Conservation (phyloP, 2,888 invertebrate genomes). For the Nudaria mundana region DNA sequence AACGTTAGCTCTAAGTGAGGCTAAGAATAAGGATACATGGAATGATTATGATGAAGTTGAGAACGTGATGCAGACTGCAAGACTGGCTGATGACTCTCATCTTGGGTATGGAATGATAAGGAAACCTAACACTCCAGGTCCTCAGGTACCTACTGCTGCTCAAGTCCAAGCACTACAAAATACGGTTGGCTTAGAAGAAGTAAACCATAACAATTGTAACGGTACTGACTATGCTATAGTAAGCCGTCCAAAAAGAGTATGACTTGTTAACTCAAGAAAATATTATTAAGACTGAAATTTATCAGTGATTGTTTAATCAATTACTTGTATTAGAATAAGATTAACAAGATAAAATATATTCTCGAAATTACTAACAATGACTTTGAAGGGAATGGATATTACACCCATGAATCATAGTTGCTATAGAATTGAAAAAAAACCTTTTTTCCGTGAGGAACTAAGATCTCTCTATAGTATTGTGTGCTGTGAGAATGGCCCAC, state of each 20-base stretch:
- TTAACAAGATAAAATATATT: constrained; percentile 3
- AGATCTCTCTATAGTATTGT: too few relatives aligned
- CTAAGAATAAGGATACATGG: constrained; percentile 78
- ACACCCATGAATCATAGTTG: too few relatives aligned
- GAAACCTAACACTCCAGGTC: constrained; percentile 82
- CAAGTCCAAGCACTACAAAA: constrained; percentile 73
- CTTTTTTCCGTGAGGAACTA: too few relatives aligned
- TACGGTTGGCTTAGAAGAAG: constrained; percentile 69
- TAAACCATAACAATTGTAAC: constrained; percentile 87
- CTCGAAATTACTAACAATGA: neutral
- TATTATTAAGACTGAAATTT: constrained; percentile 56
- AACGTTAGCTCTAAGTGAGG: constrained; percentile 67
- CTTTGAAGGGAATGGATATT: neutral
- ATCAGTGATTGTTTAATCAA: constrained; percentile 45
- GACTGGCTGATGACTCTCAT: constrained; percentile 90
- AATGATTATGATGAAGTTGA: constrained; percentile 90
- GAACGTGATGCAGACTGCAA: constrained; percentile 84
- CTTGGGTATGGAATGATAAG: constrained; percentile 89
- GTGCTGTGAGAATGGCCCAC: too few relatives aligned
- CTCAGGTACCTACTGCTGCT: constrained; percentile 76
- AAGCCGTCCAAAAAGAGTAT: constrained; percentile 92
- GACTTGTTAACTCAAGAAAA: constrained; percentile 37
- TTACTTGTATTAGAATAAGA: constrained; percentile 31
- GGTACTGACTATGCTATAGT: constrained; percentile 91
- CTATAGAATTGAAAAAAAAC: too few relatives aligned